Conservation (phyloP, 2,888 invertebrate genomes). For the Euproctis similis region DNA sequence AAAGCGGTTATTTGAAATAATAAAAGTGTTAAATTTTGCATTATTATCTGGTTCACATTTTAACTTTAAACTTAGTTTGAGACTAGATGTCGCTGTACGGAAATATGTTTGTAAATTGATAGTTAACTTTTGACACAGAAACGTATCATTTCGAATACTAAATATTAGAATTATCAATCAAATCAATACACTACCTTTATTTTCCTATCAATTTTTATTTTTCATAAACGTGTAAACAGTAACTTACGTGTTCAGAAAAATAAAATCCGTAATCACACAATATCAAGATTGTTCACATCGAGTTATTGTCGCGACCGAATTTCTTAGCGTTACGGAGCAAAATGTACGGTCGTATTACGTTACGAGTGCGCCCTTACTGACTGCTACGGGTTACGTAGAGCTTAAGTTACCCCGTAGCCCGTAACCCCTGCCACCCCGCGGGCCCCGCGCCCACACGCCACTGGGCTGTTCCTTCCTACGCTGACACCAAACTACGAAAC, state of each 20-base stretch:
- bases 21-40: no score
- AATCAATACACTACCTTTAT: no score
- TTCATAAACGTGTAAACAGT: no score
- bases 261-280: constrained; percentile 20
- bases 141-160: no score
- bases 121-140: no score
- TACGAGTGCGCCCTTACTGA: constrained; percentile 58
- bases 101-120: no score
- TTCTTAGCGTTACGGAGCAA: constrained; percentile 18
- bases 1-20: no score
- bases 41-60: no score
- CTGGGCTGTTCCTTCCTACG: constrained; percentile 25
- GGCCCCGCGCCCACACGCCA: constrained; percentile 28
- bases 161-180: no score
- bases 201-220: no score
- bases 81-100: no score
- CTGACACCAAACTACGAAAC: constrained; percentile 21
- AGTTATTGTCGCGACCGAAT: constrained; percentile 12
- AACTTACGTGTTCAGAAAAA: constrained; percentile 17
- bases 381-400: constrained; percentile 22
- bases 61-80: no score
- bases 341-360: constrained; percentile 50
- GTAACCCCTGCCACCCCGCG: constrained; percentile 20
- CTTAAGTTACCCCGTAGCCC: constrained; percentile 8
- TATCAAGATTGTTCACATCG: constrained; percentile 27